A percentile compares a stretch with the other conserved stretches of the same genome.
Evolutionary conservation across 2,888 invertebrate genomes (phyloP).

Genomic region (Conchocele bisecta): DNA sequence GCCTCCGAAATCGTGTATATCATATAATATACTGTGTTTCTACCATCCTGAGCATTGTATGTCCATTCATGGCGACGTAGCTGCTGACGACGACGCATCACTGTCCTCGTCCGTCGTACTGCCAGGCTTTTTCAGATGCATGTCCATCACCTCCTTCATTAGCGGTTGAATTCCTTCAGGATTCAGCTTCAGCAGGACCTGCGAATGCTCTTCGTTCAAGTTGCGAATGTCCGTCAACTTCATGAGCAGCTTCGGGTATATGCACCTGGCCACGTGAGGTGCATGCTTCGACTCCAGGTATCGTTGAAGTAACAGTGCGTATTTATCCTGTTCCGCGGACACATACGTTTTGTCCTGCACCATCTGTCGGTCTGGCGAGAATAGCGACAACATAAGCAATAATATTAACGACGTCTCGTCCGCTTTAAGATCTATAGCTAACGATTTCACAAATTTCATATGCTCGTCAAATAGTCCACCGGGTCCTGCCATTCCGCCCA

Average conservation of each 20-base stretch:
- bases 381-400: conserved; percentile 95
- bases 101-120: conserved; percentile 40
- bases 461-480: conserved; percentile 82
- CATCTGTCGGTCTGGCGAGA: conserved; percentile 92
- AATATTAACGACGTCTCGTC: conserved; percentile 97
- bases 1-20: too few species aligned
- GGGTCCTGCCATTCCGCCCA: conserved; percentile 59
- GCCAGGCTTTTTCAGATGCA: conserved; percentile 82
- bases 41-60: too few species aligned
- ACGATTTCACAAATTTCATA: conserved; percentile 83
- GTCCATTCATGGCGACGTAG: too few species aligned
- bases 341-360: conserved; percentile 84
- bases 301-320: conserved; percentile 79
- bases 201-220: conserved; percentile 95
- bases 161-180: conserved; percentile 96
- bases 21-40: too few species aligned
- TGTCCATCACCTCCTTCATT: conserved; percentile 97
- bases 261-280: conserved; percentile 69
- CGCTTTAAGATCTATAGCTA: conserved; percentile 91
- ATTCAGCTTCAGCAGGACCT: conserved; percentile 96
- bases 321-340: conserved; percentile 81
- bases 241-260: conserved; percentile 87
- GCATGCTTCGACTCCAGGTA: conserved; percentile 81
- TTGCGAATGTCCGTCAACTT: conserved; percentile 95
- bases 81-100: conserved; percentile 46